These are phyloP conservation scores for Pygoscelis antarcticus DNA, from an alignment of 2,113 vertebrate species.

Conservation along the genomic window DNA sequence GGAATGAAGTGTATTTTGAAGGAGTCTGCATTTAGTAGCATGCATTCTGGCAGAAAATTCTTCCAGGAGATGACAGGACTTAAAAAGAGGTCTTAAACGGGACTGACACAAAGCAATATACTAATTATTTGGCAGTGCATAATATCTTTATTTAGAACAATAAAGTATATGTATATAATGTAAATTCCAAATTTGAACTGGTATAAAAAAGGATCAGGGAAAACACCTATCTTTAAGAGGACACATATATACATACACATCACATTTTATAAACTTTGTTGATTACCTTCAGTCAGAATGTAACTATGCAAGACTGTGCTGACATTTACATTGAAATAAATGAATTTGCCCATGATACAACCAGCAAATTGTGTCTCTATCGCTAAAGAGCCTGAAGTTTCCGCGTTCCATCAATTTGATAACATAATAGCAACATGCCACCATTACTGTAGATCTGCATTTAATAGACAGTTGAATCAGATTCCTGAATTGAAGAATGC, in stretches of 20 bases:
- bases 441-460: slow-evolving; percentile 28
- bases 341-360: slow-evolving; percentile 67
- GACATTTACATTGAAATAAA: slow-evolving; percentile 74
- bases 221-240: slow-evolving; percentile 79
- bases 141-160: slow-evolving; percentile 88
- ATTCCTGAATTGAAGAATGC: slow-evolving; percentile 41
- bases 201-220: slow-evolving; percentile 81
- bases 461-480: slow-evolving; percentile 31
- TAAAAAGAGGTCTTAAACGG: neutral
- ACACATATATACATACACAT: slow-evolving; percentile 82
- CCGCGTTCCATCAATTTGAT: slow-evolving; percentile 5
- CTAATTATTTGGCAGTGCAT: slow-evolving; percentile 72
- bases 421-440: slow-evolving; percentile 63
- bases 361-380: slow-evolving; percentile 66
- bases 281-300: slow-evolving; percentile 73
- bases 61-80: neutral
- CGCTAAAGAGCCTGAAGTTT: slow-evolving; percentile 64
- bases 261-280: slow-evolving; percentile 78
- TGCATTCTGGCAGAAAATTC: neutral
- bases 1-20: neutral
- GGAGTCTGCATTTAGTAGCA: neutral
- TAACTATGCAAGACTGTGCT: slow-evolving; percentile 73
- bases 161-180: slow-evolving; percentile 85
- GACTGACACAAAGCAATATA: neutral
- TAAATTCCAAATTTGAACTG: slow-evolving; percentile 81